Conservation (phyloP, 2,888 invertebrate genomes). For the Diadegma fenestrale region DNA sequence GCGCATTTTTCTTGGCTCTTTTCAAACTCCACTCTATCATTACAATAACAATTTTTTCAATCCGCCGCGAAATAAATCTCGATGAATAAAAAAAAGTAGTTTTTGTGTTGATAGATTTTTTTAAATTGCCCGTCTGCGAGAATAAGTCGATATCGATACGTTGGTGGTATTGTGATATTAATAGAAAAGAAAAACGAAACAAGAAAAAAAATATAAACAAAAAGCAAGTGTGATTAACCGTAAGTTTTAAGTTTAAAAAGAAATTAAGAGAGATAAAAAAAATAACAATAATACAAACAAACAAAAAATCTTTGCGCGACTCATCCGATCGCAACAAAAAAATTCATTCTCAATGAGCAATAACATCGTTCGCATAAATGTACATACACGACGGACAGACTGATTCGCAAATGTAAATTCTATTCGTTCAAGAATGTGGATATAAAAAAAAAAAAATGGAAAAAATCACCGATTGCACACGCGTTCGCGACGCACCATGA, state of each 20-base stretch:
- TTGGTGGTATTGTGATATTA: constrained; percentile 82
- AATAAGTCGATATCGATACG: constrained; percentile 74
- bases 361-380: constrained; percentile 39
- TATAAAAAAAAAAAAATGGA: not conserved
- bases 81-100: constrained; percentile 23
- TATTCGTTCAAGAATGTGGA: constrained; percentile 33
- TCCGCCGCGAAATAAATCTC: constrained; percentile 41
- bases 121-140: constrained; percentile 64
- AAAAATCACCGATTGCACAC: constrained; percentile 36
- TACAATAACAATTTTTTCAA: constrained; percentile 37
- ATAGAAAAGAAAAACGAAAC: constrained; percentile 66
- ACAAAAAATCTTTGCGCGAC: constrained; percentile 58
- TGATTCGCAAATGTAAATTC: not conserved
- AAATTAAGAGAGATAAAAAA: constrained; percentile 61
- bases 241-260: constrained; percentile 71
- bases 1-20: constrained; percentile 26
- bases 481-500: constrained; percentile 44
- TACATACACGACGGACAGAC: constrained; percentile 22
- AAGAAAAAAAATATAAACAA: constrained; percentile 50
- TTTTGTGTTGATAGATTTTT: constrained; percentile 54
- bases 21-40: constrained; percentile 10
- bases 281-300: constrained; percentile 49
- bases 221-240: constrained; percentile 73
- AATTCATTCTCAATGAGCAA: constrained; percentile 58
- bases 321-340: constrained; percentile 44